Conservation (phyloP, 2,113 vertebrate genomes). For the Ancistrus triradiatus region DNA sequence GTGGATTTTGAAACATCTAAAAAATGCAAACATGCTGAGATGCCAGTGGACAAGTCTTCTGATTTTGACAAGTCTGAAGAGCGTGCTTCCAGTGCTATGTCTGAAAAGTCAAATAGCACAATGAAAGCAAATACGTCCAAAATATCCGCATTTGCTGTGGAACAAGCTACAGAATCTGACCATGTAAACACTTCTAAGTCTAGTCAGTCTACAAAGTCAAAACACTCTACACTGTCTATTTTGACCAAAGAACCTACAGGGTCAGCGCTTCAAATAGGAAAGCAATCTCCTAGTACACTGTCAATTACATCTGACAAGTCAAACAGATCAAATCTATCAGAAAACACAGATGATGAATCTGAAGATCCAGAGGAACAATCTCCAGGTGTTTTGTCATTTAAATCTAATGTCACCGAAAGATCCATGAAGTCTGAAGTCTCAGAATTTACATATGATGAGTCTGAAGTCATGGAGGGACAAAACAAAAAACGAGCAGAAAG, state of each 20-base stretch:
- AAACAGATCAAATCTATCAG: constrained; percentile 8
- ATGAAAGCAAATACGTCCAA: neutral
- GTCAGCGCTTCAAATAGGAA: neutral
- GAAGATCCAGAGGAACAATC: neutral
- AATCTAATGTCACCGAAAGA: constrained; percentile 4
- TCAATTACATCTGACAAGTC: constrained; percentile 40
- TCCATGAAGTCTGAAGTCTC: neutral
- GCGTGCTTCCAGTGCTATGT: constrained; percentile 52
- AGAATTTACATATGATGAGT: neutral
- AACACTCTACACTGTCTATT: neutral
- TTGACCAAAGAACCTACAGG: neutral
- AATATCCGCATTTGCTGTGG: constrained; percentile 25
- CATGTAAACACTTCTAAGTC: constrained; percentile 34
- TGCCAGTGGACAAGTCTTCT: constrained; percentile 25
- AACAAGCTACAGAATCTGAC: constrained; percentile 3
- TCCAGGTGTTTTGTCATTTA: neutral
- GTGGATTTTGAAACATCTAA: constrained; percentile 42
- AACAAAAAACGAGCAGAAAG: neutral
- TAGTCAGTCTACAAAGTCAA: constrained; percentile 43
- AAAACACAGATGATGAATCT: neutral
- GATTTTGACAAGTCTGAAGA: constrained; percentile 19
- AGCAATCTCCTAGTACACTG: constrained; percentile 16
- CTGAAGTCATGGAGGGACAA: neutral
- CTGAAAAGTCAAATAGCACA: constrained; percentile 22
- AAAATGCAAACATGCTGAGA: too few relatives aligned